phyloP scores from a whole-genome alignment of 2,113 vertebrate genomes.

The Paracanthobrama guichenoti region DNA sequence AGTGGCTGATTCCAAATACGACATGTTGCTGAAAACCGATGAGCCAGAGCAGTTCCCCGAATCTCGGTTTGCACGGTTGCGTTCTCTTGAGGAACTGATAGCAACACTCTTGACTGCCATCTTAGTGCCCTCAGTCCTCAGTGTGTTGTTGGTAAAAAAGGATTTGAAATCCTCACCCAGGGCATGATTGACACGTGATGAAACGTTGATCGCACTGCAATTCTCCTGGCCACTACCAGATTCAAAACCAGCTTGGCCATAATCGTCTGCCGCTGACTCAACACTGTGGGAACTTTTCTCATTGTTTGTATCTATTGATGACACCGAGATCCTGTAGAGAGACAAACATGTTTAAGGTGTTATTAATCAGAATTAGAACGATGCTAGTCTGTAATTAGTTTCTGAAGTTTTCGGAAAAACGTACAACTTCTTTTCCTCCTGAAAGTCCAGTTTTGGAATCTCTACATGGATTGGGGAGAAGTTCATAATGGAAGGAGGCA shows the following conservation, averaged over 20 bases:
- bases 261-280: constrained; percentile 56
- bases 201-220: neutral
- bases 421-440: constrained; percentile 15
- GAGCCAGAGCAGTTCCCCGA: constrained; percentile 39
- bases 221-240: constrained; percentile 9
- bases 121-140: neutral
- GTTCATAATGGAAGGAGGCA: neutral
- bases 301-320: constrained; percentile 18
- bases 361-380: neutral
- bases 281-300: constrained; percentile 51
- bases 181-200: constrained; percentile 12
- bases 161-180: constrained; percentile 5
- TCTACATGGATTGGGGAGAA: neutral
- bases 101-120: neutral
- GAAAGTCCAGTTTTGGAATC: neutral
- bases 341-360: too few relatives aligned
- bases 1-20: constrained; percentile 55
- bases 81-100: neutral
- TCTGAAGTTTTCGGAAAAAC: neutral
- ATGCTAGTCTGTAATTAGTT: neutral
- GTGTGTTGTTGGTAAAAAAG: neutral
- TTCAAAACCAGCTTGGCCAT: constrained; percentile 50
- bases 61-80: neutral
- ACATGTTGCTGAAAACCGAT: constrained; percentile 55
- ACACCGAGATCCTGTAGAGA: neutral